Base-by-base conservation (phyloP, 2,888 invertebrate species). In the Nymphalis c-album region DNA sequence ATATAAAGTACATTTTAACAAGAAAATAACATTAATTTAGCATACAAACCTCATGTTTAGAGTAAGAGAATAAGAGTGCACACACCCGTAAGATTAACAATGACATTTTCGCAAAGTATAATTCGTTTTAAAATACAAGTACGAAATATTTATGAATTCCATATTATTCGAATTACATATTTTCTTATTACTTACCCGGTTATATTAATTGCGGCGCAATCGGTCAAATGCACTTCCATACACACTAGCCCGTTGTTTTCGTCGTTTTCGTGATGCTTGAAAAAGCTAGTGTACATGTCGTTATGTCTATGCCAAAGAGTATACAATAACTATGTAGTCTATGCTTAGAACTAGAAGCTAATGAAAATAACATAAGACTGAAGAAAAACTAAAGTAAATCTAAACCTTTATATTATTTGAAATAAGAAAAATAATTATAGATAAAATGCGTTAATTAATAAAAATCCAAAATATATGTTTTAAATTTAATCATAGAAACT, bases 161-260 rank as follows among this genome's bases (percentile, higher is more conserved):
- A 63, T 65, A 59, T 60, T 63, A 67, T 60, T 58, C 60, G 67
- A 63, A 67, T 68, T 60, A 63, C 64, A 65, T 69, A 71, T 78
- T 88, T 85, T 51, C 63, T 31, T 59, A 45, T 63, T 85, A 91
- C 91, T 88, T 85, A 93, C 93, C 90, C 86, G 84, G 83, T 85
- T 87, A 88, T 86, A 87, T 88, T 87, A 90, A 88, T 92, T 93
- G 92, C 93, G 93, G 93, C 93, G 93, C 93, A 93, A 93, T 94
- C 93, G 92, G 91, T 92, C 92, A 92, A 93, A 93, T 92, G 90
- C 91, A 93, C 93, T 93, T 88, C 87, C 91, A 89, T 90, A 90
- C 92, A 93, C 93, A 90, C 90, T 89, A 87, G 85, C 89, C 92
- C 92, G 92, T 93, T 92, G 92, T 92, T 92, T 92, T 91, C 90